A percentile compares a stretch with the other conserved stretches of the same genome.
Evolutionary conservation across 2,797 vertebrate genomes (phyloP).

Genomic region (Gambelia wislizenii): DNA sequence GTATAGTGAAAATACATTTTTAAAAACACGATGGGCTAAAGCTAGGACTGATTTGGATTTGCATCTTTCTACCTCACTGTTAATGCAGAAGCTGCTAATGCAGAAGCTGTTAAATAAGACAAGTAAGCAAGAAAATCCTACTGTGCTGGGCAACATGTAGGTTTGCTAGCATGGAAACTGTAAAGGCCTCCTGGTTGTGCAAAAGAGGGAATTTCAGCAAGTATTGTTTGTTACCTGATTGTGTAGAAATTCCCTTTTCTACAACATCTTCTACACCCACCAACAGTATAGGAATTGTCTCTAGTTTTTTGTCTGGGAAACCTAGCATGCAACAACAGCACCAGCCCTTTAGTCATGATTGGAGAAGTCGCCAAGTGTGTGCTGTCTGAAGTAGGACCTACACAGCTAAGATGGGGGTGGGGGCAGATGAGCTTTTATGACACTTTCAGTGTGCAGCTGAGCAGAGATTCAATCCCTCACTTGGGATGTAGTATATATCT

Average conservation of each 20-base stretch:
- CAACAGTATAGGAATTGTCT: too few species aligned
- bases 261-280: too few species aligned
- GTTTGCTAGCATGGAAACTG: not conserved
- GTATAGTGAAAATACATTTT: not conserved
- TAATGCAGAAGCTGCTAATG: constrained; percentile 4
- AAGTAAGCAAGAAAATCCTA: not conserved
- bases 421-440: not conserved
- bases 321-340: not conserved
- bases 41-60: not conserved
- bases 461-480: not conserved
- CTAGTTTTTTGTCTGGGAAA: too few species aligned
- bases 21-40: not conserved
- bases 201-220: too few species aligned
- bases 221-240: too few species aligned
- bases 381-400: not conserved
- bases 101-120: constrained; percentile 29
- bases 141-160: fast-evolving
- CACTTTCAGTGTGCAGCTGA: fast-evolving
- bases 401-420: not conserved
- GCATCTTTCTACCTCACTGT: not conserved
- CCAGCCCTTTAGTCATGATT: not conserved
- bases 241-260: too few species aligned
- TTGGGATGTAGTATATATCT: not conserved
- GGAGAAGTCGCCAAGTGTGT: not conserved
- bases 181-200: too few species aligned